phyloP scores from a whole-genome alignment of 2,797 vertebrate species.

The Molothrus aeneus region DNA sequence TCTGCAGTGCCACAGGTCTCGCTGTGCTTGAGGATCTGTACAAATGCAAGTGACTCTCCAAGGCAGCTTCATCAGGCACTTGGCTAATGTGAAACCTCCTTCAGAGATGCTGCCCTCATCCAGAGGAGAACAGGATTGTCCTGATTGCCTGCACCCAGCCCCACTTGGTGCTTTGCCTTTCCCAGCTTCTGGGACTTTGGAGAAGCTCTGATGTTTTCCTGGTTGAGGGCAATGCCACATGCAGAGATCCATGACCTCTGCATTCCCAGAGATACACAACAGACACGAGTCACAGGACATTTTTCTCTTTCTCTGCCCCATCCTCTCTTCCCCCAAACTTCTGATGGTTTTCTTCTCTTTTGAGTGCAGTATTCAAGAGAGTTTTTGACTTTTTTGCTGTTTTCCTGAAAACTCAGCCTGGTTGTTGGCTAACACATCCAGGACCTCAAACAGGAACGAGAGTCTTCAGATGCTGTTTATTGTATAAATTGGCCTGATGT shows the following conservation, averaged over 20 bases:
- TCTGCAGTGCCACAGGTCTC: background rate
- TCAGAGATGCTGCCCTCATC: background rate
- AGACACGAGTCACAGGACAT: background rate
- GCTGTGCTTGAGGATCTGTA: background rate
- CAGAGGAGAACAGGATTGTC: background rate
- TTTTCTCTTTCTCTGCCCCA: background rate
- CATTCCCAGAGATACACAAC: background rate
- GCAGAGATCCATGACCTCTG: background rate
- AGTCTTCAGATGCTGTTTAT: background rate
- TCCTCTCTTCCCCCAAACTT: background rate
- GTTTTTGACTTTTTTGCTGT: background rate
- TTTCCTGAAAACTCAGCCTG: background rate
- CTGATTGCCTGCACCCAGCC: background rate
- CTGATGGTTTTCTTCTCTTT: background rate
- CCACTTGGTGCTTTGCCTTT: background rate
- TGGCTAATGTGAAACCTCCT: background rate
- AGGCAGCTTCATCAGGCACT: background rate
- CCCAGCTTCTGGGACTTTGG: background rate
- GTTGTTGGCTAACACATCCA: background rate
- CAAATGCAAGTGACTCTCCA: background rate
- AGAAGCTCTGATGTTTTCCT: background rate
- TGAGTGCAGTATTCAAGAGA: fast-evolving
- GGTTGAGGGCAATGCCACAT: background rate
- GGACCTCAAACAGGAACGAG: background rate
- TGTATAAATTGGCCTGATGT: background rate